phyloP scores from a whole-genome alignment of 2,888 invertebrate species.

The Dynastes grantii region DNA sequence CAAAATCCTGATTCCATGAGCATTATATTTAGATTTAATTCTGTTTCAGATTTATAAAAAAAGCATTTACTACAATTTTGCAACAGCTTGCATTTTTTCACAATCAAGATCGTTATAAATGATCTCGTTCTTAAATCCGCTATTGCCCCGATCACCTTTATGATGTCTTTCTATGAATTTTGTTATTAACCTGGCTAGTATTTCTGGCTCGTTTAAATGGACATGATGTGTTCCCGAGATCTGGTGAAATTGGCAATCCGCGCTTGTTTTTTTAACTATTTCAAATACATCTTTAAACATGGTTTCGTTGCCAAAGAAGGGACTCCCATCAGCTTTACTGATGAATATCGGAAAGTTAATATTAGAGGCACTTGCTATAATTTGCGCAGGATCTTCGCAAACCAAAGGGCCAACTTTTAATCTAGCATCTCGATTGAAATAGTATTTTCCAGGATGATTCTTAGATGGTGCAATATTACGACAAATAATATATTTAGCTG shows the following conservation, averaged over 20 bases:
- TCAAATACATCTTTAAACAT: slow-evolving; percentile 61
- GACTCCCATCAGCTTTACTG: slow-evolving; percentile 71
- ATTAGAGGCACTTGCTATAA: slow-evolving; percentile 73
- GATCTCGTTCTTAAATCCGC: slow-evolving; percentile 48
- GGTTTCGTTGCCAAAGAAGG: slow-evolving; percentile 47
- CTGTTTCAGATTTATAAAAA: too few relatives aligned
- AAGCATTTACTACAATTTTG: too few relatives aligned
- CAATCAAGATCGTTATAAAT: slow-evolving; percentile 23
- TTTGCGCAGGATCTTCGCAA: slow-evolving; percentile 73
- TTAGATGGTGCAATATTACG: slow-evolving; percentile 73
- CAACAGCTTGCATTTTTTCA: neutral
- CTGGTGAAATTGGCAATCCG: slow-evolving; percentile 73
- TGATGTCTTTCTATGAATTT: slow-evolving; percentile 48
- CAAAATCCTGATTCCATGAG: too few relatives aligned
- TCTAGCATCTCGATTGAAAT: slow-evolving; percentile 76
- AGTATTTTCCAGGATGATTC: slow-evolving; percentile 74
- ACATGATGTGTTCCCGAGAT: slow-evolving; percentile 83
- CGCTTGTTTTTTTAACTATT: slow-evolving; percentile 72
- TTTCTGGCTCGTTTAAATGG: slow-evolving; percentile 81
- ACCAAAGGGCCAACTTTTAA: slow-evolving; percentile 73
- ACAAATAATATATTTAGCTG: slow-evolving; percentile 64
- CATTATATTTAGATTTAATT: too few relatives aligned
- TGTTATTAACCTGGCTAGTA: slow-evolving; percentile 26
- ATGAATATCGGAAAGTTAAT: slow-evolving; percentile 79
- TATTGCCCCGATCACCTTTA: slow-evolving; percentile 28